Conservation (phyloP, 2,113 vertebrate genomes). For the Ameiurus melas region DNA sequence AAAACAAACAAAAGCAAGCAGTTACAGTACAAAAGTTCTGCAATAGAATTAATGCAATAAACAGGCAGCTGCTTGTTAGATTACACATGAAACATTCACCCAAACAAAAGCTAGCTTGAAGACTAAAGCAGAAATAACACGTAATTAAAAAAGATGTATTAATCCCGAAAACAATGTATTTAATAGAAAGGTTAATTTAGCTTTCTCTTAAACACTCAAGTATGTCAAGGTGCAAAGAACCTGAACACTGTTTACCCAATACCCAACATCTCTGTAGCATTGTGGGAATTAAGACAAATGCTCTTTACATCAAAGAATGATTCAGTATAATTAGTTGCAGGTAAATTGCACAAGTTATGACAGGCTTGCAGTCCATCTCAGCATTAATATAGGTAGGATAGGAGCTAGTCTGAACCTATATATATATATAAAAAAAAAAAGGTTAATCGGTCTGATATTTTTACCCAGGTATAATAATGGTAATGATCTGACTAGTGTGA, state of each 20-base stretch:
- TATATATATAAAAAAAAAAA: no score
- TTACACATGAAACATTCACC: slow-evolving; percentile 9
- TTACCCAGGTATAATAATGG: neutral
- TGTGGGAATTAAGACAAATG: neutral
- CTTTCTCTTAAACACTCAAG: neutral
- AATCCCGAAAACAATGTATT: neutral
- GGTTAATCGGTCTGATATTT: neutral
- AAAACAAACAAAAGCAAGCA: neutral
- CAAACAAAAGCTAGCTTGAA: neutral
- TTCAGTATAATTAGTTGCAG: neutral
- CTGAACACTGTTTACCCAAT: slow-evolving; percentile 14
- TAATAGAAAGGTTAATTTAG: neutral
- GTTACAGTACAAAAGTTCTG: slow-evolving; percentile 21
- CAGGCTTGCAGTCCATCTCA: slow-evolving; percentile 9
- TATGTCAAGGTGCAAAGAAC: neutral
- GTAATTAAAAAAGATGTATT: neutral
- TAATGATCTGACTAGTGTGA: slow-evolving; percentile 1
- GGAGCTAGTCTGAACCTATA: neutral
- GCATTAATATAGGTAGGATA: neutral
- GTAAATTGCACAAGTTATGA: neutral
- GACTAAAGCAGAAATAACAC: slow-evolving; percentile 14
- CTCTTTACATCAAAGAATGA: neutral
- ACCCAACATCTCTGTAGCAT: neutral
- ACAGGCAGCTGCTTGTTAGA: slow-evolving; percentile 25
- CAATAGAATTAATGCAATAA: slow-evolving; percentile 29